Conservation (phyloP, 2,888 invertebrate species). For the Leistus spinibarbis region DNA sequence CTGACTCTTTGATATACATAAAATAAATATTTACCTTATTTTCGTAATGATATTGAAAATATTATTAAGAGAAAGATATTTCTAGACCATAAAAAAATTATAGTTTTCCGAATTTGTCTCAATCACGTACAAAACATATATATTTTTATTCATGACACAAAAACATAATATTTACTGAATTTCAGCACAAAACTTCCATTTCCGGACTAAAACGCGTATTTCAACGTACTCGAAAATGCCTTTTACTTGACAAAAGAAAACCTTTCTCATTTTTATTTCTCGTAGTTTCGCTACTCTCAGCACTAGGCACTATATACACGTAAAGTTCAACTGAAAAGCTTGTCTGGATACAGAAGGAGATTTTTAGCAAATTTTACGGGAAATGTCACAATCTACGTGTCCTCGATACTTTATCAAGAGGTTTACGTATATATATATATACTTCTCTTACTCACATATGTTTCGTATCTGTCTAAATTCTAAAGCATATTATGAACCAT, state of each 20-base stretch:
- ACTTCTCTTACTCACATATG: not conserved
- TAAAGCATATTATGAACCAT: not conserved
- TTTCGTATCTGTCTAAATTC: not conserved
- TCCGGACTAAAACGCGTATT: constrained; percentile 49
- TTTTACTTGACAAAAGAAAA: constrained; percentile 30
- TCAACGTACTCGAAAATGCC: constrained; percentile 17
- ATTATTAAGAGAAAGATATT: too few relatives aligned
- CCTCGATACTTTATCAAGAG: not conserved
- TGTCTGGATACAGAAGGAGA: constrained; percentile 25
- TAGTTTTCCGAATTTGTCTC: too few relatives aligned
- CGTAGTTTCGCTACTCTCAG: constrained; percentile 20
- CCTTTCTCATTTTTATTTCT: constrained; percentile 35
- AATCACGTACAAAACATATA: constrained; percentile 41
- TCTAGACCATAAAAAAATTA: too few relatives aligned
- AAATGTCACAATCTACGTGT: constrained; percentile 18
- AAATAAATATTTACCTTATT: too few relatives aligned
- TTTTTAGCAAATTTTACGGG: constrained; percentile 29
- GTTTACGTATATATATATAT: not conserved
- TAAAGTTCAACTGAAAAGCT: not conserved
- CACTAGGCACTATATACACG: too few relatives aligned
- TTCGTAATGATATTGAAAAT: too few relatives aligned
- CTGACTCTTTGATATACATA: too few relatives aligned
- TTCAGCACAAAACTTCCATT: constrained; percentile 49
- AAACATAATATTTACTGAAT: constrained; percentile 52
- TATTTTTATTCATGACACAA: constrained; percentile 53